phyloP scores from a whole-genome alignment of 2,888 invertebrate species.

The Selenia dentaria region DNA sequence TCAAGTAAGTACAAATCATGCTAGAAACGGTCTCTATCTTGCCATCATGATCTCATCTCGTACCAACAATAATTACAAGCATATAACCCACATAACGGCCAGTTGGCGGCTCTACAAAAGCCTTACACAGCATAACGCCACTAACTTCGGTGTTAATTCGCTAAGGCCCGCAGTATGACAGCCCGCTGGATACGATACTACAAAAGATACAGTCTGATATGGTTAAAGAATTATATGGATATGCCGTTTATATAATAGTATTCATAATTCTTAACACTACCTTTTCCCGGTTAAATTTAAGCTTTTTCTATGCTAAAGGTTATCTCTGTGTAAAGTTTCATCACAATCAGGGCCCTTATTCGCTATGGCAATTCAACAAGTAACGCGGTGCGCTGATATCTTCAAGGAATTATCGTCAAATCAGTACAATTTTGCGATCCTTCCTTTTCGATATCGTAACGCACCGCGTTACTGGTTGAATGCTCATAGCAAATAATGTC shows the following conservation, averaged over 20 bases:
- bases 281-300: too few relatives aligned
- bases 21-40: not conserved
- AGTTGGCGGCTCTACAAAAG: conserved; percentile 53
- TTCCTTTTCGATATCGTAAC: too few relatives aligned
- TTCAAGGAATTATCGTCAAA: too few relatives aligned
- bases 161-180: conserved; percentile 72
- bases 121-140: conserved; percentile 55
- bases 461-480: too few relatives aligned
- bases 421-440: too few relatives aligned
- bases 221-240: conserved; percentile 46
- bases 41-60: not conserved
- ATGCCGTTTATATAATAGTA: conserved; percentile 12
- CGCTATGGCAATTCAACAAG: too few relatives aligned
- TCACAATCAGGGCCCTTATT: too few relatives aligned
- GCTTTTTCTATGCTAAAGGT: too few relatives aligned
- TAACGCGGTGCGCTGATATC: too few relatives aligned
- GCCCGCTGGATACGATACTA: conserved; percentile 67
- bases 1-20: not conserved
- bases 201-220: conserved; percentile 65
- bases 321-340: too few relatives aligned
- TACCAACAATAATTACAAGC: conserved; percentile 11
- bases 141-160: conserved; percentile 78
- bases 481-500: too few relatives aligned
- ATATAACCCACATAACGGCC: conserved; percentile 24
- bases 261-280: too few relatives aligned